Conservation (phyloP, 2,113 vertebrate genomes). For the Leptobrachium ailaonicum region DNA sequence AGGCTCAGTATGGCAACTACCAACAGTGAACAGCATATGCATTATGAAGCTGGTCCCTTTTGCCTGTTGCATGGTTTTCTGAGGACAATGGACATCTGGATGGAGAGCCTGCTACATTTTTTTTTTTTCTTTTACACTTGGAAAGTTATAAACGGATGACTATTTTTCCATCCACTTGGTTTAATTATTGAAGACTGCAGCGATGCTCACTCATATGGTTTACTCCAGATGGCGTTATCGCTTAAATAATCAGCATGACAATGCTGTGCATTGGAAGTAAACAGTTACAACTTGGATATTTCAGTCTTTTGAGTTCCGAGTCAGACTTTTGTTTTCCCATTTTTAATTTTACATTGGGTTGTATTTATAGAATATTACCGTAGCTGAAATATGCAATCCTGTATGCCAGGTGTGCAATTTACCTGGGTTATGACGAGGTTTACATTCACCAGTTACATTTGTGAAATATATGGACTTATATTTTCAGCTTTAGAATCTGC, state of each 20-base stretch:
- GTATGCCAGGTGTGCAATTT: slow-evolving; percentile 55
- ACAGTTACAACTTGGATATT: slow-evolving; percentile 70
- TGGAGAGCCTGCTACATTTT: slow-evolving; percentile 59
- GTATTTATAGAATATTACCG: slow-evolving; percentile 60
- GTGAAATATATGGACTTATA: no score
- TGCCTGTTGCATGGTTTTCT: slow-evolving; percentile 68
- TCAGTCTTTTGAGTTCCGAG: slow-evolving; percentile 71
- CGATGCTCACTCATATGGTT: slow-evolving; percentile 64
- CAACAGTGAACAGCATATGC: slow-evolving; percentile 84
- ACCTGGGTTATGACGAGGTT: background rate
- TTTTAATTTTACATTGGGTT: slow-evolving; percentile 75
- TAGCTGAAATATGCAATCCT: slow-evolving; percentile 69
- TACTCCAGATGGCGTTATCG: slow-evolving; percentile 83
- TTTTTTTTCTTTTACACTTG: slow-evolving; percentile 69
- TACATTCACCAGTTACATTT: no score
- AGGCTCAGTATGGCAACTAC: slow-evolving; percentile 98
- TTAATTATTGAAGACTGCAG: slow-evolving; percentile 67
- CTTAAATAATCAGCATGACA: slow-evolving; percentile 70
- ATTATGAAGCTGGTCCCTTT: slow-evolving; percentile 66
- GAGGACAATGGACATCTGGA: slow-evolving; percentile 71
- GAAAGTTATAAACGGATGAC: slow-evolving; percentile 60
- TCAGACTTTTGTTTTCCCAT: slow-evolving; percentile 69
- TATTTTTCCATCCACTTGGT: slow-evolving; percentile 61
- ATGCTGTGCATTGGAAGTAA: slow-evolving; percentile 64
- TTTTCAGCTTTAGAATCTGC: no score